Conservation (phyloP, 2,797 vertebrate genomes). For the Chloroceryle inda region DNA sequence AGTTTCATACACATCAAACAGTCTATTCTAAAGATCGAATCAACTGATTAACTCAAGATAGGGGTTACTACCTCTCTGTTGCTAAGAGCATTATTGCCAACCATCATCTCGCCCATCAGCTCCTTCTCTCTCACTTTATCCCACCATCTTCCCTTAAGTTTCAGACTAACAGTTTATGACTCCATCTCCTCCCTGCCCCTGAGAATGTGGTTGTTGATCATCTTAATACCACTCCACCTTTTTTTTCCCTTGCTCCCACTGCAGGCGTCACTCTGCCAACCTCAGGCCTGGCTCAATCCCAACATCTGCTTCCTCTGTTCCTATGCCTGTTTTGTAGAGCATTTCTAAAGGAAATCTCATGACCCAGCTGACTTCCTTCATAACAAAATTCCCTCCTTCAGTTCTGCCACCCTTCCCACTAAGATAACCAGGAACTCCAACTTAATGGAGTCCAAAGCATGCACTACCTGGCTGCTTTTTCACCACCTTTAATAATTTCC, state of each 20-base stretch:
- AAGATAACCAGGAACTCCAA: background rate
- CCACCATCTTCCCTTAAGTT: slow-evolving; percentile 36
- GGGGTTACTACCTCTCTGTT: background rate
- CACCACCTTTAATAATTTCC: background rate
- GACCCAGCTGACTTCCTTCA: background rate
- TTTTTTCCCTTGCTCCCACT: background rate
- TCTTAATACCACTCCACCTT: background rate
- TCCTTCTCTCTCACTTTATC: slow-evolving; percentile 40
- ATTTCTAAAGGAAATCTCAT: slow-evolving; percentile 33
- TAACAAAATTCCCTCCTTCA: slow-evolving; percentile 7
- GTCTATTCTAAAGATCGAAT: background rate
- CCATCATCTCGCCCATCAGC: background rate
- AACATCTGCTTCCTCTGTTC: slow-evolving; percentile 53
- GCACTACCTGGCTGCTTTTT: background rate
- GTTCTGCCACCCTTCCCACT: background rate
- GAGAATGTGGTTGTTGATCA: background rate
- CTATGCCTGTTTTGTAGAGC: background rate
- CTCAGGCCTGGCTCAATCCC: background rate
- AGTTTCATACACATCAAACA: slow-evolving; percentile 22
- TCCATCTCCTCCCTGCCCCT: slow-evolving; percentile 5
- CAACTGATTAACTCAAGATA: background rate
- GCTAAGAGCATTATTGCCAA: background rate
- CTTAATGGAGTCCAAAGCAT: background rate
- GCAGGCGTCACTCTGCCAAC: slow-evolving; percentile 1
- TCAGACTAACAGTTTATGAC: slow-evolving; percentile 29